Conservation (phyloP, 2,888 invertebrate genomes). For the Erynnis tages region DNA sequence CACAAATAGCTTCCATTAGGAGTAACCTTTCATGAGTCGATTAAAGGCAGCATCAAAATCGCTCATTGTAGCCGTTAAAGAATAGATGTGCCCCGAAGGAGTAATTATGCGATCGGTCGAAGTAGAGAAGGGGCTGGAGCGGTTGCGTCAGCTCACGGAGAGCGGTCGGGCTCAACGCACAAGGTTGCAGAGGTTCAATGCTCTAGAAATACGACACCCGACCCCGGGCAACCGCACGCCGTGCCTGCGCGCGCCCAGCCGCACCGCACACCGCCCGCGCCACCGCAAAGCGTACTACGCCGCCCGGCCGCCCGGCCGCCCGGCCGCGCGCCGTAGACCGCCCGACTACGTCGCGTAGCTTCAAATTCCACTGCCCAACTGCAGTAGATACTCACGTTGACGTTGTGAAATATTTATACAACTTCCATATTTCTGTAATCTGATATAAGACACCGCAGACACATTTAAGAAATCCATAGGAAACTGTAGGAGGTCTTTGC, state of each 20-base stretch:
- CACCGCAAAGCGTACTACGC: constrained; percentile 31
- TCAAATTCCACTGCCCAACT: too few relatives aligned
- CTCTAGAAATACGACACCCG: constrained; percentile 79
- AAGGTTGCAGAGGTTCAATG: constrained; percentile 81
- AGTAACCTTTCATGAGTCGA: constrained; percentile 72
- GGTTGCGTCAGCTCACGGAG: constrained; percentile 76
- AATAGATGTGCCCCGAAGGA: constrained; percentile 77
- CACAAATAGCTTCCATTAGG: constrained; percentile 58
- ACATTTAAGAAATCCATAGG: too few relatives aligned
- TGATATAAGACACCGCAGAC: too few relatives aligned
- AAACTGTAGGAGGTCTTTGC: too few relatives aligned
- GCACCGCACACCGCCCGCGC: constrained; percentile 37
- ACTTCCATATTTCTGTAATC: too few relatives aligned
- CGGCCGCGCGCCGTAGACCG: constrained; percentile 40
- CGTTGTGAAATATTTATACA: too few relatives aligned
- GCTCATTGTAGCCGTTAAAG: constrained; percentile 62
- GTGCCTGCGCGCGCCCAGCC: constrained; percentile 41
- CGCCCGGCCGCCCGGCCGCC: constrained; percentile 35
- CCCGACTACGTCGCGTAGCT: constrained; percentile 41
- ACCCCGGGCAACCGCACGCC: constrained; percentile 66
- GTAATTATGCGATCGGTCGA: constrained; percentile 70
- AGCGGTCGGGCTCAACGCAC: constrained; percentile 78
- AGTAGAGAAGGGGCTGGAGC: constrained; percentile 73
- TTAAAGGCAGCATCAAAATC: constrained; percentile 54
- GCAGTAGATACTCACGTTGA: too few relatives aligned